Evolutionary conservation across 2,113 vertebrate genomes (phyloP), one percentile per base, ranked within the genome.

Genomic region (Polypterus senegalus): DNA sequence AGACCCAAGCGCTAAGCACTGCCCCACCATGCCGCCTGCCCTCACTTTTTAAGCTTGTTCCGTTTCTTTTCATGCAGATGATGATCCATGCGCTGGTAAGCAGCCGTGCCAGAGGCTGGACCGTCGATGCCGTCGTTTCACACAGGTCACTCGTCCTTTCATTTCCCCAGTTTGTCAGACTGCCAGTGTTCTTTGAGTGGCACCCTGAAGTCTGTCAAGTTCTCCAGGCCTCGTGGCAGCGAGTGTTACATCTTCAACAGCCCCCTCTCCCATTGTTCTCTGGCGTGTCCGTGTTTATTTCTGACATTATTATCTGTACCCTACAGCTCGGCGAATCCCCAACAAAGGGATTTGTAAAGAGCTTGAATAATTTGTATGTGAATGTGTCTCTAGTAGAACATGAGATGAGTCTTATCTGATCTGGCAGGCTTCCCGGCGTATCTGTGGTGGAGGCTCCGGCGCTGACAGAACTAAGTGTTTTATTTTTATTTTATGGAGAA

Each of bases 341-440:
- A 60, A 75, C 62, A 67, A 71, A 78, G 1, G 65, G 63, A 54
- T 63, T 67, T 65, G 55, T 60, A 71, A 59, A 48, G 63, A 74
- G 64, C 62, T 63, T 71, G 70, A 75, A 74, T 79, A 73, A 78
- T 74, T 73, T 79, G 75, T 73, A 69, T 52, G 46, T 65, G 69
- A 75, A 72, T 70, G 58, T 71, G 76, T 81, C 71, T 68, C 73
- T 11, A 55, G 70, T 58, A 77, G 74, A 69, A 78, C 67, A 69
- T 2, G 55, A 82, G 71, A 79, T 71, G 62, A 5, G 9, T 55
- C 61, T 63, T 73, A 54, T 80, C 76, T 74, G 74, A 85, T 81
- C 68, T 84, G 83, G 81, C 74, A 51, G 6, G 3, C 3, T 61
- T 73, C 77, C 79, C 49, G 2, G 68, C 67, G 70, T 63, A 72